phyloP scores from a whole-genome alignment of 2,113 vertebrate genomes.

The Sebastes schlegelii region DNA sequence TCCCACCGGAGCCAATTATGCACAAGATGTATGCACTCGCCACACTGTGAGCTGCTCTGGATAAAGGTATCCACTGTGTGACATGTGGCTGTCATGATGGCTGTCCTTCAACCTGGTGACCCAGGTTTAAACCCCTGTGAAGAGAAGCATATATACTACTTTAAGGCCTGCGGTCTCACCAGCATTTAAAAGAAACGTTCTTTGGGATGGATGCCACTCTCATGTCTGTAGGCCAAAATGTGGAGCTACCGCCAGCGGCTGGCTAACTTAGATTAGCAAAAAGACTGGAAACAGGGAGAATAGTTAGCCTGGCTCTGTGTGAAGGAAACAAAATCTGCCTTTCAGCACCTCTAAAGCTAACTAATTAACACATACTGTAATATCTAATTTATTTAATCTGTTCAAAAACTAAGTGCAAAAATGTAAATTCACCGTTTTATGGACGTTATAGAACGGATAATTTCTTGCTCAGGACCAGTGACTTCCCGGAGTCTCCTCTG shows the following conservation, averaged over 20 bases:
- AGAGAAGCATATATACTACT: background rate
- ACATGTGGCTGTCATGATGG: constrained; percentile 36
- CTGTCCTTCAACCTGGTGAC: constrained; percentile 44
- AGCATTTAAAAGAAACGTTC: background rate
- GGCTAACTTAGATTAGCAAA: background rate
- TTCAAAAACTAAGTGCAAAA: background rate
- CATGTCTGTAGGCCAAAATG: background rate
- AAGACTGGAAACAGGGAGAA: background rate
- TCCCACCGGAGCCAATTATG: constrained; percentile 60
- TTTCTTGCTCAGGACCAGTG: background rate
- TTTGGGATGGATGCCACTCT: background rate
- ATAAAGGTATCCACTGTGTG: constrained; percentile 24
- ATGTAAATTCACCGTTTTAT: background rate
- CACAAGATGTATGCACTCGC: constrained; percentile 16
- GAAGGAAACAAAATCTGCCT: constrained; percentile 7
- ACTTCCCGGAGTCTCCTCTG: background rate
- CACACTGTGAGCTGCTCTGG: constrained; percentile 8
- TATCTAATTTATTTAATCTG: background rate
- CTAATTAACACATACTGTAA: constrained; percentile 1
- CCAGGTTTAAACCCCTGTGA: constrained; percentile 11
- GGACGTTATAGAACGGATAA: background rate
- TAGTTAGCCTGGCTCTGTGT: background rate
- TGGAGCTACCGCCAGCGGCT: background rate
- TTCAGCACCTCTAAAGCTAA: constrained; percentile 11
- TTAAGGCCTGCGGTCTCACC: background rate